Conservation (phyloP, 2,888 invertebrate genomes). For the Phaonia tiefii region DNA sequence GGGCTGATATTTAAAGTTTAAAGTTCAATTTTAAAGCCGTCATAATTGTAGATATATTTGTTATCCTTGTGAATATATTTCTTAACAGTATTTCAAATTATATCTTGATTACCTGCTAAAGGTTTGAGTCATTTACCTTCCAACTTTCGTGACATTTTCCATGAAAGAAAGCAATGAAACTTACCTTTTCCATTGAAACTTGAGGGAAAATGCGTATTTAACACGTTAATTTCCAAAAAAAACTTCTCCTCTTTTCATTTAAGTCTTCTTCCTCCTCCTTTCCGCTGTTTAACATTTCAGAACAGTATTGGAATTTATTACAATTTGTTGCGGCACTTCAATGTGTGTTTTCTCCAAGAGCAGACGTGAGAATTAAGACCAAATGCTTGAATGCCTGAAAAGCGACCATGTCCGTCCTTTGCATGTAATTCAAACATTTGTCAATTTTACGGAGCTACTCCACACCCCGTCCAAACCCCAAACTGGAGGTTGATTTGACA, state of each 20-base stretch:
- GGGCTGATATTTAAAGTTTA: too few relatives aligned
- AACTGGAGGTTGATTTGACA: not conserved
- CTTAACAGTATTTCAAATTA: too few relatives aligned
- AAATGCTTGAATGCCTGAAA: not conserved
- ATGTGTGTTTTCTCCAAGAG: not conserved
- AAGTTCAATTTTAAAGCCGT: too few relatives aligned
- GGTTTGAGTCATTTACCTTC: too few relatives aligned
- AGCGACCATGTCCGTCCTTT: not conserved
- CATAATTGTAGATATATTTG: too few relatives aligned
- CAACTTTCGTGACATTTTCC: not conserved
- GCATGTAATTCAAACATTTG: conserved; percentile 46
- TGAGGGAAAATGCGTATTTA: conserved; percentile 29
- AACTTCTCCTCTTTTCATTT: too few relatives aligned
- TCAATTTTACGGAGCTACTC: conserved; percentile 16
- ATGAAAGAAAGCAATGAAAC: too few relatives aligned
- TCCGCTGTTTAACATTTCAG: not conserved
- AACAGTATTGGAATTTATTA: conserved; percentile 6
- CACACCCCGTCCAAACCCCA: not conserved
- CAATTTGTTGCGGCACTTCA: not conserved
- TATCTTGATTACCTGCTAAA: too few relatives aligned
- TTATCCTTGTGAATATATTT: too few relatives aligned
- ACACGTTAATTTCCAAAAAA: conserved; percentile 26
- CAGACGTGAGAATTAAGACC: not conserved
- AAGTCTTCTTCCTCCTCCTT: not conserved
- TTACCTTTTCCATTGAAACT: not conserved